Base-by-base conservation (phyloP, 2,797 vertebrate genomes). In the Pitangus sulphuratus region DNA sequence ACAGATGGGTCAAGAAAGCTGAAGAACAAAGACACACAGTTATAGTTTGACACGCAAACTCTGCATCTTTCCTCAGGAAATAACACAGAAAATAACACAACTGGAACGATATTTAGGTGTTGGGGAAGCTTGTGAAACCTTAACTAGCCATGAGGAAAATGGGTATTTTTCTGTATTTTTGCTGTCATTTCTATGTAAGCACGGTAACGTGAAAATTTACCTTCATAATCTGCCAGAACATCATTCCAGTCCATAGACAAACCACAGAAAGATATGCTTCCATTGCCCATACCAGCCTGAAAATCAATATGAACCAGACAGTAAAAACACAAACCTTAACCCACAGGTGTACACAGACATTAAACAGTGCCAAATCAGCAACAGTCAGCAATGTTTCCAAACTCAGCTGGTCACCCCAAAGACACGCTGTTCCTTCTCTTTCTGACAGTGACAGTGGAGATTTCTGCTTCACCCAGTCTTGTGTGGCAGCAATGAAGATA, bases 151-250 rank as follows among this genome's bases (percentile, higher is more conserved):
- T 9, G 19, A 88, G 39, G 35, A 72, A 75, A 79, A 62, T 0
- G 1, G 6, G 12, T 3, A 37, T 68, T 77, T 72, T 87, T 35
- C 26, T 60, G 39, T 44, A 57, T 42, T n/a, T 22, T 60, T 37
- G 12, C n/a, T 48, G 15, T 64, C 4, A 18, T 37, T 56, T 82
- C 33, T 58, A 65, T 0, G 1, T 18, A 50, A 84, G 25, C 28
- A 81, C 30, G 57, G 6, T 19, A 53, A 87, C 7, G 76, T 21
- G 13, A 75, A 87, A 56, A 33, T 37, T 91, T 99, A 99, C 99
- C 99, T 61, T 99, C 99, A 93, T 99, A 99, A 94, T 99, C 99
- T 88, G 99, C 99, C 94, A 99, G 96, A 97, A 99, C 98, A 85
- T 99, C 99, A 72, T 97, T 99, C 99, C 99, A 99, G 84, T 99